Evolutionary conservation across 2,888 invertebrate species (phyloP).

Genomic region (Alviniconcha strummeri): DNA sequence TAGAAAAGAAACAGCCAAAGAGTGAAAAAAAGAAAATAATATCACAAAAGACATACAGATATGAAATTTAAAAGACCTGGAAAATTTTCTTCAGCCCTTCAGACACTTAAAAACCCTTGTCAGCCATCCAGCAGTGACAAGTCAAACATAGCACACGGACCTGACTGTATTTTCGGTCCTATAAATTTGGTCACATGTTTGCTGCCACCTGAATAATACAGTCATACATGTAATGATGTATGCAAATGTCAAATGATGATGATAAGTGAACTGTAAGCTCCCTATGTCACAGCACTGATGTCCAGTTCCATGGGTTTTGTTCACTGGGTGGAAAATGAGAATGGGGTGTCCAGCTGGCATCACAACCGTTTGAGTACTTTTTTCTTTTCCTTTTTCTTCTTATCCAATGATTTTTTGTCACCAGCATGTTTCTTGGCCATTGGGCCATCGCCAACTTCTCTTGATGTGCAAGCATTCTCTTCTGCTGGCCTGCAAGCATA

Average conservation of each 20-base stretch:
- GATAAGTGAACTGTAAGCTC: slow-evolving; percentile 15
- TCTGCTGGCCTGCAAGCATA: slow-evolving; percentile 44
- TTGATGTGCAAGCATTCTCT: slow-evolving; percentile 44
- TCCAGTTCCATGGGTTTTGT: slow-evolving; percentile 8
- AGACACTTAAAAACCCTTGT: slow-evolving; percentile 11
- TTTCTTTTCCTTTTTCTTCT: slow-evolving; percentile 90
- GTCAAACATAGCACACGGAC: slow-evolving; percentile 19
- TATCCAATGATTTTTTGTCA: slow-evolving; percentile 75
- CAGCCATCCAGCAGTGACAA: slow-evolving; percentile 29
- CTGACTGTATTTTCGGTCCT: slow-evolving; percentile 1
- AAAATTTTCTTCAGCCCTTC: slow-evolving; percentile 5
- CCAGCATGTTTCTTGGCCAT: slow-evolving; percentile 90
- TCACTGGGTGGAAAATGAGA: slow-evolving; percentile 27
- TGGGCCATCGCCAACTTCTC: slow-evolving; percentile 78
- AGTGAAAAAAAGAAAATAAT: background rate
- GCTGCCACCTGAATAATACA: slow-evolving; percentile 21
- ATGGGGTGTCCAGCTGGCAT: slow-evolving; percentile 63
- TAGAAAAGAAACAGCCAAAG: background rate
- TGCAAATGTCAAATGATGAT: slow-evolving; percentile 24
- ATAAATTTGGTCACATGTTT: slow-evolving; percentile 24
- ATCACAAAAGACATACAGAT: slow-evolving; percentile 10
- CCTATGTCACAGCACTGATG: slow-evolving; percentile 22
- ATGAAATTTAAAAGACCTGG: background rate
- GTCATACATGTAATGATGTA: slow-evolving; percentile 1
- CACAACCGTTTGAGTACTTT: slow-evolving; percentile 90